These are phyloP conservation scores for Orbicella faveolata DNA, from an alignment of 64 coral and sea anemone species.

Conservation along the genomic window DNA sequence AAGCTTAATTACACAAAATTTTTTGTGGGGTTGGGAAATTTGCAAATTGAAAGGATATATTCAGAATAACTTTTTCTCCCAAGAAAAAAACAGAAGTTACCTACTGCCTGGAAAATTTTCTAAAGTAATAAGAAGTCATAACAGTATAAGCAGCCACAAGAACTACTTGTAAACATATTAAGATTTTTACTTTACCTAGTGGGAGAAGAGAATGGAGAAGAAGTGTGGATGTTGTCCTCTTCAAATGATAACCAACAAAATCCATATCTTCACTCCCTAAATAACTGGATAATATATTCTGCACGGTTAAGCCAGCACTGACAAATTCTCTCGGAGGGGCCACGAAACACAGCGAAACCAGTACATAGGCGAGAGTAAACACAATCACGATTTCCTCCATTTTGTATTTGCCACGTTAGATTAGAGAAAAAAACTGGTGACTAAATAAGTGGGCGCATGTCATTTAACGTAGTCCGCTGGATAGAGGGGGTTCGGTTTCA, in stretches of 20 bases:
- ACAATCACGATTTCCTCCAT: conserved; percentile 79
- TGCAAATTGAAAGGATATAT: no score
- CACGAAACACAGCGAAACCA: conserved; percentile 81
- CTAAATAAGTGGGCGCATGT: conserved; percentile 9
- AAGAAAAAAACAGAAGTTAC: no score
- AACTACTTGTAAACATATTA: no score
- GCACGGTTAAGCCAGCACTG: conserved; percentile 90
- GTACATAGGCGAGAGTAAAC: conserved; percentile 77
- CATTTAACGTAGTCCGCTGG: background rate
- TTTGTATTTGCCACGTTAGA: conserved; percentile 50
- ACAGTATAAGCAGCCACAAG: no score
- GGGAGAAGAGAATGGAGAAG: conserved; percentile 87
- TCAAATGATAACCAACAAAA: conserved; percentile 89
- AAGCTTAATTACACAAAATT: no score
- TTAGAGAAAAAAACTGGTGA: conserved; percentile 14
- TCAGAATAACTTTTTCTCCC: no score
- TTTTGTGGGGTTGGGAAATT: no score
- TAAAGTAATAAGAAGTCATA: no score
- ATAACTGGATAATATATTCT: conserved; percentile 87
- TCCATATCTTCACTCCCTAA: conserved; percentile 94
- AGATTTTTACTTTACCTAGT: conserved; percentile 55
- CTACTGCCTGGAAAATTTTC: no score
- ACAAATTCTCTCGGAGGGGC: conserved; percentile 94
- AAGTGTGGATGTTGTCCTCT: conserved; percentile 74
- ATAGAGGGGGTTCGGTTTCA: conserved; percentile 4